phyloP scores from a whole-genome alignment of 2,888 invertebrate species.

The Plagodis dolabraria region DNA sequence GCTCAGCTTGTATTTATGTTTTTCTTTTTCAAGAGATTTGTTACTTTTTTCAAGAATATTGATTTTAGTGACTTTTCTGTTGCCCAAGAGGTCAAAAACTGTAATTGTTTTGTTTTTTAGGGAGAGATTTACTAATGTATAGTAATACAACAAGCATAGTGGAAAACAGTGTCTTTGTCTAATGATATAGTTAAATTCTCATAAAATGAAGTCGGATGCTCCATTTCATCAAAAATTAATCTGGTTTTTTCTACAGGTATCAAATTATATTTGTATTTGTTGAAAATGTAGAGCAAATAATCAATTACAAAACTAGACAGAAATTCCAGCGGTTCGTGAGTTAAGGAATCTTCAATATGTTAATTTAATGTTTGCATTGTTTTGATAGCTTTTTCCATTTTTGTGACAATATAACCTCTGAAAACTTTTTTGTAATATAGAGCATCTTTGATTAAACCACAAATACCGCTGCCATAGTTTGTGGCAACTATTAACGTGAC shows the following conservation, averaged over 20 bases:
- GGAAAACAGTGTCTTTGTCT: slow-evolving; percentile 3
- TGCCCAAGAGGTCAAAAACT: not conserved
- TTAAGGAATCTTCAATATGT: not conserved
- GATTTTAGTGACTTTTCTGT: not conserved
- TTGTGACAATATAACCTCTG: not conserved
- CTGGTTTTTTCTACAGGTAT: not conserved
- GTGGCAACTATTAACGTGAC: too few species aligned
- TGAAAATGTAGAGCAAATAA: too few species aligned
- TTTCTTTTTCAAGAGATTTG: not conserved
- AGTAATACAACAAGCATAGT: not conserved
- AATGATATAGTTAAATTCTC: not conserved
- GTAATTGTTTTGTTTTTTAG: not conserved
- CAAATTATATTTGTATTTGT: not conserved
- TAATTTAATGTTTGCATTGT: not conserved
- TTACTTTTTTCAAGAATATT: not conserved
- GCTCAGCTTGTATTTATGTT: not conserved
- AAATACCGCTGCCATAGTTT: too few species aligned
- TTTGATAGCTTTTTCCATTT: not conserved
- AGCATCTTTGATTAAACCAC: not conserved
- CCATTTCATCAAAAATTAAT: not conserved
- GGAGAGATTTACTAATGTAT: not conserved
- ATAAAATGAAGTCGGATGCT: too few species aligned
- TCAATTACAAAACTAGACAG: too few species aligned
- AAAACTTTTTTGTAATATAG: not conserved
- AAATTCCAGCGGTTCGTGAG: too few species aligned